phyloP scores from a whole-genome alignment of 2,113 vertebrate genomes.

The Heterotilapia buettikoferi region DNA sequence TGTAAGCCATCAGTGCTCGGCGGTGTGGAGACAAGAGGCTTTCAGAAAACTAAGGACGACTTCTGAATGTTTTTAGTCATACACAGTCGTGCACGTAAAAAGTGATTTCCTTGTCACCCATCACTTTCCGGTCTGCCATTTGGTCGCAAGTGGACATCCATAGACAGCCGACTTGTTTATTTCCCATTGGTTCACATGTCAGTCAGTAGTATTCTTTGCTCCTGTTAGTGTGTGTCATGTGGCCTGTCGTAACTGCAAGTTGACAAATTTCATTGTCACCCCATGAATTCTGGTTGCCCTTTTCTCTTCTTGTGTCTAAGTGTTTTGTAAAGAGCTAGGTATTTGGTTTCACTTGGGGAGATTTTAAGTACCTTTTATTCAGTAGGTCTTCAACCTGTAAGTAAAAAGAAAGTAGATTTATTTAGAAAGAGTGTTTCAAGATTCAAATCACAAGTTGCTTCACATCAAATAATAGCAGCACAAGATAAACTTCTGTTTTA shows the following conservation, averaged over 20 bases:
- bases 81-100: background rate
- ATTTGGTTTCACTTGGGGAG: background rate
- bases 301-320: background rate
- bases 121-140: background rate
- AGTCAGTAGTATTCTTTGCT: background rate
- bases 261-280: background rate
- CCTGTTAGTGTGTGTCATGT: background rate
- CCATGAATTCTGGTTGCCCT: background rate
- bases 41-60: background rate
- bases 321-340: background rate
- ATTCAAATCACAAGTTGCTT: background rate
- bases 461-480: background rate
- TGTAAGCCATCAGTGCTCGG: background rate
- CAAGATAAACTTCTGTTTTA: background rate
- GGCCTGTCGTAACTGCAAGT: background rate
- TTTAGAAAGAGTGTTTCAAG: background rate
- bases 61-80: background rate
- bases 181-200: background rate
- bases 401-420: background rate
- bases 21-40: background rate
- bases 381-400: background rate
- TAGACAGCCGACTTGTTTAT: background rate
- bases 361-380: background rate
- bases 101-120: background rate
- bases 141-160: background rate